These are phyloP conservation scores for Chascanopsetta lugubris DNA, from an alignment of 2,113 vertebrate genomes.

Conservation along the genomic window DNA sequence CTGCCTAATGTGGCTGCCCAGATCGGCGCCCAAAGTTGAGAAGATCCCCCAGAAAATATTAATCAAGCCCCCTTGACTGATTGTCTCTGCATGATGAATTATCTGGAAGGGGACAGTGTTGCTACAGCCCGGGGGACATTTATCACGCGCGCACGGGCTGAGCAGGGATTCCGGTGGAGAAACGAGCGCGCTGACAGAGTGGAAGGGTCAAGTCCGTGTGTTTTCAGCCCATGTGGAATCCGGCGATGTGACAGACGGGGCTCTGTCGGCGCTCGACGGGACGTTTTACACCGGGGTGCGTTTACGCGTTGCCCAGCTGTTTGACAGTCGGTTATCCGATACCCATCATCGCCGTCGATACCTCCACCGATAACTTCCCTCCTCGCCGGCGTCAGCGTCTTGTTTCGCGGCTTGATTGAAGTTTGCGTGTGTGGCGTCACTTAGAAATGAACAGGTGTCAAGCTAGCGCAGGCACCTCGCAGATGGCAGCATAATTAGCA, in stretches of 20 bases:
- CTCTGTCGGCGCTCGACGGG: constrained; percentile 4
- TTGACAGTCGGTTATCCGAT: constrained; percentile 44
- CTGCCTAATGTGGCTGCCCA: constrained; percentile 60
- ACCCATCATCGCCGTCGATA: constrained; percentile 50
- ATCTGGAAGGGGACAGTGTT: constrained; percentile 72
- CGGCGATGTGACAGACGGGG: not conserved
- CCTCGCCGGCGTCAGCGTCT: constrained; percentile 49
- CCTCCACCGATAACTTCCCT: constrained; percentile 48
- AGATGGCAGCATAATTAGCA: constrained; percentile 85
- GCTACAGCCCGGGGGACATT: constrained; percentile 63
- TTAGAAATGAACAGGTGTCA: constrained; percentile 81
- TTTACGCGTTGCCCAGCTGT: not conserved
- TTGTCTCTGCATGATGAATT: constrained; percentile 76
- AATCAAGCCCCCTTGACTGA: constrained; percentile 75
- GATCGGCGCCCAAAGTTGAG: constrained; percentile 74
- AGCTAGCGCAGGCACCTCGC: constrained; percentile 70
- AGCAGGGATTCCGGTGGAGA: constrained; percentile 51
- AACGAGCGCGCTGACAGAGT: constrained; percentile 49
- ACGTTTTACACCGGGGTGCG: not conserved
- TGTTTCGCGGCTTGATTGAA: constrained; percentile 69
- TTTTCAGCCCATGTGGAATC: constrained; percentile 25
- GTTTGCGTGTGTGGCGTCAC: constrained; percentile 73
- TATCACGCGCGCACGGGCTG: constrained; percentile 64
- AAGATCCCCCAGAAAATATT: constrained; percentile 78
- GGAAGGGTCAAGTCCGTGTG: constrained; percentile 58